phyloP scores from a whole-genome alignment of 2,888 invertebrate genomes.

The Cyclophora albipunctata region DNA sequence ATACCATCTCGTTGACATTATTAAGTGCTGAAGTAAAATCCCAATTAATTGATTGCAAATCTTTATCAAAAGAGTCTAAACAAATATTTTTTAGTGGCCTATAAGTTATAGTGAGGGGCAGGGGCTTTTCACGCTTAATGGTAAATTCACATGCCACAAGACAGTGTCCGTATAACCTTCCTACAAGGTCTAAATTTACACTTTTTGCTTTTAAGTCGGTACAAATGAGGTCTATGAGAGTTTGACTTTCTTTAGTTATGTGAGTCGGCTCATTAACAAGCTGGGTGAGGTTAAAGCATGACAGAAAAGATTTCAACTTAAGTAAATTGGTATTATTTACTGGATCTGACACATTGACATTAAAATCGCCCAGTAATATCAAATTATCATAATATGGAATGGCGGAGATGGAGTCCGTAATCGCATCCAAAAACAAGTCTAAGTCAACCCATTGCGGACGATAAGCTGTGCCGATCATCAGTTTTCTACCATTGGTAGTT shows the following conservation, averaged over 20 bases:
- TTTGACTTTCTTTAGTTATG: constrained; percentile 2
- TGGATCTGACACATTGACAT: constrained; percentile 6
- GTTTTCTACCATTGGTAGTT: not conserved
- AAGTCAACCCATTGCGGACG: constrained; percentile 6
- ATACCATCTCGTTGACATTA: not conserved
- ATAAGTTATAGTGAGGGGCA: not conserved
- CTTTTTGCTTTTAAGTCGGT: constrained; percentile 1
- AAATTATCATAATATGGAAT: constrained; percentile 3
- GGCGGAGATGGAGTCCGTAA: constrained; percentile 1
- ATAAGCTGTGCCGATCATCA: constrained; percentile 10
- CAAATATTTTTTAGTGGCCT: constrained; percentile 1
- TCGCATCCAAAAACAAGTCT: constrained; percentile 5
- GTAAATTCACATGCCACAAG: not conserved
- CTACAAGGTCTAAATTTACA: constrained; percentile 1
- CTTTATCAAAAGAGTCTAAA: not conserved
- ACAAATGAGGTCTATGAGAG: constrained; percentile 5
- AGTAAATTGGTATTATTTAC: not conserved
- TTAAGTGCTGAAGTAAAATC: not conserved
- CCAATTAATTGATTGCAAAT: not conserved
- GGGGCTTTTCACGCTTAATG: not conserved
- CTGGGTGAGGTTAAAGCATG: not conserved
- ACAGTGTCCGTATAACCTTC: constrained; percentile 3
- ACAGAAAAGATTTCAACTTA: constrained; percentile 1
- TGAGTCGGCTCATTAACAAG: not conserved
- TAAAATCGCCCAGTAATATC: constrained; percentile 13